Conservation (phyloP, 2,888 invertebrate species). For the Athripsodes cinereus region DNA sequence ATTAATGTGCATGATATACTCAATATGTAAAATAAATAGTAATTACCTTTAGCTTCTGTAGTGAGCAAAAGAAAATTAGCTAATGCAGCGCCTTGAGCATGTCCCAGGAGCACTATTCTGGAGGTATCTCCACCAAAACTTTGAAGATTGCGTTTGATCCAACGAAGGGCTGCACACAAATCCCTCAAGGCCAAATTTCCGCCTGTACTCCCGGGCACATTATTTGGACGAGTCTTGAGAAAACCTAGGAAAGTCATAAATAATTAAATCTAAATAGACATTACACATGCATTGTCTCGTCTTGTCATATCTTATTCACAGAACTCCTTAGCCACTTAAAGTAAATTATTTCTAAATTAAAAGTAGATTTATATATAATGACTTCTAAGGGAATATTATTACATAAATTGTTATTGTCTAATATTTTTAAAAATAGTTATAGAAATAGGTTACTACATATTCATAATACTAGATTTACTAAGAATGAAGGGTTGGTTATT, state of each 20-base stretch:
- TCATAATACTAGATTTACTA: no score
- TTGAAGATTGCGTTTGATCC: conserved; percentile 77
- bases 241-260: conserved; percentile 57
- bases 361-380: no score
- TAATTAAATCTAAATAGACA: no score
- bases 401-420: no score
- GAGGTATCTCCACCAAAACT: conserved; percentile 86
- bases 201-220: conserved; percentile 32
- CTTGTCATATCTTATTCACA: no score
- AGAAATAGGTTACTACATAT: no score
- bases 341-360: no score
- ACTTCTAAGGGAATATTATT: no score
- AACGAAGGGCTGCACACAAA: conserved; percentile 72
- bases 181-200: conserved; percentile 77
- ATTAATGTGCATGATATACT: background rate
- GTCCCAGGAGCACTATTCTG: conserved; percentile 76
- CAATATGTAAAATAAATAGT: background rate
- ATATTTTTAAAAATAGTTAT: no score
- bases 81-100: conserved; percentile 81
- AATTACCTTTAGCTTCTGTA: conserved; percentile 65
- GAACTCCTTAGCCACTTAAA: no score
- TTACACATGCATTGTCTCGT: no score
- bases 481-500: no score
- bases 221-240: conserved; percentile 44
- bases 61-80: conserved; percentile 79